Conservation (phyloP, 2,113 vertebrate species). For the Nyctereutes procyonoides region DNA sequence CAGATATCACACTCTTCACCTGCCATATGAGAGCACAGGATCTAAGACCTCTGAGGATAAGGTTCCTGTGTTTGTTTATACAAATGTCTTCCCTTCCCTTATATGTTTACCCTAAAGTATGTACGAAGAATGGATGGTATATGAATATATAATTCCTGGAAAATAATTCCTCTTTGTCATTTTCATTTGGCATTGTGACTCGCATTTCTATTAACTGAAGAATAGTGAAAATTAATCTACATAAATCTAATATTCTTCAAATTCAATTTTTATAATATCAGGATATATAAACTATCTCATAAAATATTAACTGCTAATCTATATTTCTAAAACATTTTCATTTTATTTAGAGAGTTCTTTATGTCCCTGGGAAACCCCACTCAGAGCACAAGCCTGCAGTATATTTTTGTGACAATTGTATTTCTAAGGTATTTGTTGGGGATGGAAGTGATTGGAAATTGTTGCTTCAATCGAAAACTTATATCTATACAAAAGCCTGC, state of each 20-base stretch:
- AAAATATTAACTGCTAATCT: not conserved
- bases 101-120: not conserved
- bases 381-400: not conserved
- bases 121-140: not conserved
- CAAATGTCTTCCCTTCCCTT: not conserved
- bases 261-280: not conserved
- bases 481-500: not conserved
- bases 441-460: not conserved
- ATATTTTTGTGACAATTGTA: not conserved
- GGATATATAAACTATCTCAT: not conserved
- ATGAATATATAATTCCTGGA: not conserved
- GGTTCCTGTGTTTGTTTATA: not conserved
- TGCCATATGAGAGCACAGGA: not conserved
- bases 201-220: not conserved
- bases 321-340: not conserved
- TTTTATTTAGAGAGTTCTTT: not conserved
- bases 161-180: not conserved
- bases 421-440: not conserved
- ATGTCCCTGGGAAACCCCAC: not conserved
- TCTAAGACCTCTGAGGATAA: not conserved
- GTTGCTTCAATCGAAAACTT: not conserved
- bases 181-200: slow-evolving; percentile 12
- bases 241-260: slow-evolving; percentile 1
- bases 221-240: slow-evolving; percentile 22
- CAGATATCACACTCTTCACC: accelerated